phyloP scores from a whole-genome alignment of 2,113 vertebrate species.

The Tichodroma muraria region DNA sequence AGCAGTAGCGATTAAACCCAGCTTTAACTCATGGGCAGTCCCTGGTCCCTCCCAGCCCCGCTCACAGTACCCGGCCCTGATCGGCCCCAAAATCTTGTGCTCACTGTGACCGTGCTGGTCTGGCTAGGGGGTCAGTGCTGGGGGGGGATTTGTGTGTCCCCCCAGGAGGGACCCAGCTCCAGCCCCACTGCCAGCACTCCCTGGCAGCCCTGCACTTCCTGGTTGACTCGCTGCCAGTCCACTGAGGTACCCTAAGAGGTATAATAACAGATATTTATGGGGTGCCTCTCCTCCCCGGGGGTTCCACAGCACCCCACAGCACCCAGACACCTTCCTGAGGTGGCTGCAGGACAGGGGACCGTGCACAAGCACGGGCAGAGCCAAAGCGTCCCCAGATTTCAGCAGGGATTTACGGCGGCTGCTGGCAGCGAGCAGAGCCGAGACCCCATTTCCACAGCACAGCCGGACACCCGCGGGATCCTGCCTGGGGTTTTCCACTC shows the following conservation, averaged over 20 bases:
- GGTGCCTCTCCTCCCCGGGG: not conserved
- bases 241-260: rapidly evolving
- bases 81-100: not conserved
- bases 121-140: rapidly evolving
- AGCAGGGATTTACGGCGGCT: rapidly evolving
- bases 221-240: rapidly evolving
- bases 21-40: not conserved
- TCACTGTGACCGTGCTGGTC: rapidly evolving
- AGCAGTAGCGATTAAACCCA: not conserved
- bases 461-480: rapidly evolving
- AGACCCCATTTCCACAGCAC: not conserved
- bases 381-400: rapidly evolving
- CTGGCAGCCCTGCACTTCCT: not conserved
- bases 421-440: rapidly evolving
- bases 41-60: not conserved
- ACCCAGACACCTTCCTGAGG: not conserved
- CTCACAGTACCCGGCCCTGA: not conserved
- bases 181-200: not conserved
- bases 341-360: not conserved
- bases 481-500: not conserved
- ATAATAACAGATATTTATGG: rapidly evolving
- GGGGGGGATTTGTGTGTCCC: not conserved
- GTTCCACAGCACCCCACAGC: not conserved
- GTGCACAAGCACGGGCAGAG: not conserved
- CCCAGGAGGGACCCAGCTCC: not conserved